Base-by-base conservation (phyloP, 2,797 vertebrate genomes). In the Carduelis carduelis region DNA sequence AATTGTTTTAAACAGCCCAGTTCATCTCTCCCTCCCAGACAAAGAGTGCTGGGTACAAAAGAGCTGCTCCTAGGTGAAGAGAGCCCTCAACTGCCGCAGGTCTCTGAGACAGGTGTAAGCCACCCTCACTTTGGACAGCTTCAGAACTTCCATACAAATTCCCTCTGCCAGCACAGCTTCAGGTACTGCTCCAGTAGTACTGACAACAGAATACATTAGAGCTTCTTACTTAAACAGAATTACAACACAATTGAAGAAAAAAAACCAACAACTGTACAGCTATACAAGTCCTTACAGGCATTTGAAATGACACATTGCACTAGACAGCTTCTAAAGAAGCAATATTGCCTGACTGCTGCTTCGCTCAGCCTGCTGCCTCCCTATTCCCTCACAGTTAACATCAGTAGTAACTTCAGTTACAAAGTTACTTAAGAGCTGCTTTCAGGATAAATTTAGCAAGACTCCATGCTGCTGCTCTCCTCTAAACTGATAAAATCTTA, bases 371-470 rank as follows among this genome's bases (percentile, higher is more conserved):
- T 8, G 1, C 57, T 17, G 47, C 66, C 52, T 81, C 79, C 91
- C 44, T 30, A 69, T 61, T 49, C 20, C 37, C 74, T 79, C 91
- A 30, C 70, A 79, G 78, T 63, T 47, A 76, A 78, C 43, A 34
- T 49, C 89, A 77, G 22, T 17, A 74, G 93, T 72, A 66, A 78
- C 82, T 92, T 85, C 92, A 85, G 49, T 53, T 30, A 49, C 0
- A 8, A 90, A 94, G 92, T 87, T 52, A 90, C 89, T 65, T 24
- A 84, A 87, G 92, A 87, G 61, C 63, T 90, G 77, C 90, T 85
- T 64, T 61, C 72, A 66, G 63, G n/a, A 49, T 71, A 56, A 61
- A 77, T 82, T 70, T 61, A 95, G 83, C 85, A 82, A 88, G 87
- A 93, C 20, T 86, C 85, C 47, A 55, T 56, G 79, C 89, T 93